Base-by-base conservation (phyloP, 2,797 vertebrate species). In the Poeciliopsis infans region DNA sequence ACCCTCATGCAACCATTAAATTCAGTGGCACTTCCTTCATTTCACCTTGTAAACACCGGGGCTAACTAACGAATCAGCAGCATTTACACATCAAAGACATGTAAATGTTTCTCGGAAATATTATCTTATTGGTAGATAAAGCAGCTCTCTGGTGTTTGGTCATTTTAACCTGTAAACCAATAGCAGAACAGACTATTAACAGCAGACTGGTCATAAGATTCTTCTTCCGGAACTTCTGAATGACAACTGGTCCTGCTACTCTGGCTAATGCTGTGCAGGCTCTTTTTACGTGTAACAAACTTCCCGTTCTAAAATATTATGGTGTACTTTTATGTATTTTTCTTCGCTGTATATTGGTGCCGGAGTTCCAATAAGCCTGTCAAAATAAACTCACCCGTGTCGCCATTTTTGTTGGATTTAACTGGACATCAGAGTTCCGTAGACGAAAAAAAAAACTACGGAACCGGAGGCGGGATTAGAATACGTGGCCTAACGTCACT, bases 171-270 rank as follows among this genome's bases (percentile, higher is more conserved):
- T 51, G 7, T 23, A 0, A 74, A 16, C 41, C 13, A 2, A 77
- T 0, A 28, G 12, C 0, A 76, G 13, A 10, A 66, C 7, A 2
- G 18, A 18, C 16, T 23, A 16, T 16, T 80, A 86, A 41, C 70
- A 53, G 2, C 55, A 55, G 59, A 73, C 47, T 51, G 75, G 90
- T 93, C 92, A 93, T 86, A 45, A 80, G 88, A 89, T 68, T 79
- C 39, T 16, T 78, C 92, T 94, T 94, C 94, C 94, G 93, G 92
- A 86, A 79, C 75, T 78, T 91, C 86, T 93, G 91, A 94, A 86
- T 94, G 92, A 90, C 94, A 91, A 81, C 51, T 78, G 18, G 7
- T n/a, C 80, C 76, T 86, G 82, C 89, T 88, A 89, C 89, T 85
- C 85, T 81, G 76, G 80, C 85, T 77, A 51, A 6, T 33, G 81